Conservation (phyloP, 1,140 invertebrate species). For the Eubasilissa regina region DNA sequence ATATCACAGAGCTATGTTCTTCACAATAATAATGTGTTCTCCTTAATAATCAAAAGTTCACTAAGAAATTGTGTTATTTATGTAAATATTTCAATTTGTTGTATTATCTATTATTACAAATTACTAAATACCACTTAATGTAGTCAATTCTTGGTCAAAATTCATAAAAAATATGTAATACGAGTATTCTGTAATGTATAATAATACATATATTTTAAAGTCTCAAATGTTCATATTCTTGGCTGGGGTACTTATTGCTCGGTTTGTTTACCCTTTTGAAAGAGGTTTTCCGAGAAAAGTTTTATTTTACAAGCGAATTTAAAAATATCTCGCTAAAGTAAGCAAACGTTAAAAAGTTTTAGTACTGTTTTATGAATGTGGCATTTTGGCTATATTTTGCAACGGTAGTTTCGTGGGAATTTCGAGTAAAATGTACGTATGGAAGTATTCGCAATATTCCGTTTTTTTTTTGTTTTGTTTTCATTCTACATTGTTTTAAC, state of each 20-base stretch:
- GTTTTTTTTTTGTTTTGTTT: constrained; percentile 46
- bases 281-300: constrained; percentile 41
- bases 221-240: not conserved
- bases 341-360: constrained; percentile 13
- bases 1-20: too few species aligned
- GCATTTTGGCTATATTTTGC: constrained; percentile 24
- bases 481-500: constrained; percentile 46
- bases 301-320: constrained; percentile 35
- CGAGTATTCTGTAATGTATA: too few species aligned
- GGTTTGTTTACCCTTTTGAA: constrained; percentile 26
- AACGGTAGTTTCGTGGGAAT: constrained; percentile 19
- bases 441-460: constrained; percentile 26
- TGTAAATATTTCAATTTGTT: too few species aligned
- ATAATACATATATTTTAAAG: not conserved
- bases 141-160: too few species aligned
- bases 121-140: not conserved
- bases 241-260: constrained; percentile 13
- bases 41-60: too few species aligned
- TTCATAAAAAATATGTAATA: too few species aligned
- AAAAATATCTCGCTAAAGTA: constrained; percentile 21
- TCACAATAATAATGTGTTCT: too few species aligned
- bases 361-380: constrained; percentile 19
- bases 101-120: too few species aligned
- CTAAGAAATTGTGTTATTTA: too few species aligned
- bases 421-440: constrained; percentile 7